Evolutionary conservation across 2,888 invertebrate species (phyloP), one percentile per base, ranked within the genome.

Genomic region (Nephrotoma appendiculata): DNA sequence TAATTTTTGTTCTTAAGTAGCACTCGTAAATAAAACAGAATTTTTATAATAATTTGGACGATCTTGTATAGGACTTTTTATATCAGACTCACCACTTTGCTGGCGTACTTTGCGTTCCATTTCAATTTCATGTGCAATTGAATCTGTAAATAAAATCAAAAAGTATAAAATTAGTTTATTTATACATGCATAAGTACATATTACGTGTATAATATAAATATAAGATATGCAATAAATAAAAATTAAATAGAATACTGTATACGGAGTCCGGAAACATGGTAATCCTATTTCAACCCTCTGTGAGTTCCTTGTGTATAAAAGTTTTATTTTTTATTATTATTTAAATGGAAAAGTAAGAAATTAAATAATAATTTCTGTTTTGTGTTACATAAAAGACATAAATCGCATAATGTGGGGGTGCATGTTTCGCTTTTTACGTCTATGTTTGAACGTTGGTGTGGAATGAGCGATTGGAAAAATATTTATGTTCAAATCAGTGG

Each of bases 21-120:
- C 97, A 91, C 96, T 96, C 89, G 96, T 96, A 92, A 97, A 97
- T 88, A 97, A 93, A 89, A 97, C 96, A 48, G 97, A 97, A 92
- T 96, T 97, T 92, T 97, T 97, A 93, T 97, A 97, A 92, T 97
- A 97, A 89, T 95, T 94, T 87, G 94, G 94, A 88, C 95, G 93
- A 92, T 97, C 97, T 89, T 96, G 96, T 88, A 97, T 93, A 52
- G 96, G 96, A 89, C 96, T 96, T 92, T 97, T 97, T 87, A 96
- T 96, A 90, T 97, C 97, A 88, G 96, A 94, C 90, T 97, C 97
- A 88, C 93, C 93, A 89, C 94, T 94, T 89, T 95, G 96, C 90
- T 96, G 96, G 88, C 96, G 95, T 85, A 95, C 94, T 92, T 97
- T 97, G 91, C 97, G 94, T 91, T 97, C 97, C 94, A 96, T 94